Base-by-base conservation (phyloP, 2,888 invertebrate genomes). In the Metopia argyrocephala region DNA sequence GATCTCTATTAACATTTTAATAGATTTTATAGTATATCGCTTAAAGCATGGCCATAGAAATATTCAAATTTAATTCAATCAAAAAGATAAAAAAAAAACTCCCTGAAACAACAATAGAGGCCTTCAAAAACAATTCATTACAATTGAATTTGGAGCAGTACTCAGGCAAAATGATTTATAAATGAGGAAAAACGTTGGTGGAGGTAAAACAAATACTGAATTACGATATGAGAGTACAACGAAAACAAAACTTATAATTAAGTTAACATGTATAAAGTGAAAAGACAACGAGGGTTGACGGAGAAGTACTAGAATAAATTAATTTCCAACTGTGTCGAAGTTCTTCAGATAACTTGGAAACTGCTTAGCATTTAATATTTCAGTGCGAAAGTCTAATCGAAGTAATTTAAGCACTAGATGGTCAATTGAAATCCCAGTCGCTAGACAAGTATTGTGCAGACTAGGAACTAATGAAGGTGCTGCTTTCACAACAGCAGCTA, bases 221-320 rank as follows among this genome's bases (percentile, higher is more conserved):
- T 9, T 38, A 38, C 9, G 15, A 38, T 15, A 38, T 12, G 9
- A 38, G 12, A 38, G 15, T 38, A 6, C 38, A 38, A 38, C 12
- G 31, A 66, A 73, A 68, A 59, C 54, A 54, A 78, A 78, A 68
- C 48, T 31, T 71, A 66, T 56, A 66, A 78, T 61, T 73, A 61
- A 68, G 71, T 61, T 61, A 66, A 31, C n/a, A 31, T 38, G 25
- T 7, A 48, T 28, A 68, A 7, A 6, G 27, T 31, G 28, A 9
- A 38, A 18, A 3, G 25, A 15, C 9, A 38, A 59, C 68, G 61
- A 75, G 57, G 66, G 52, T 52, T 38, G 27, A 56, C 38, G 48
- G 7, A 48, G 18, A 38, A 12, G 15, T 0, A 12, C 15, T 38
- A 3, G 3, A 38, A 38, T 15, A 12, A 15, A 3, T 38, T 38